Percentiles rank a stretch among this genome's conserved stretches.
These are phyloP conservation scores for Mesopsocus fuscifrons DNA, from an alignment of 2,888 invertebrate species.

Conservation along the genomic window DNA sequence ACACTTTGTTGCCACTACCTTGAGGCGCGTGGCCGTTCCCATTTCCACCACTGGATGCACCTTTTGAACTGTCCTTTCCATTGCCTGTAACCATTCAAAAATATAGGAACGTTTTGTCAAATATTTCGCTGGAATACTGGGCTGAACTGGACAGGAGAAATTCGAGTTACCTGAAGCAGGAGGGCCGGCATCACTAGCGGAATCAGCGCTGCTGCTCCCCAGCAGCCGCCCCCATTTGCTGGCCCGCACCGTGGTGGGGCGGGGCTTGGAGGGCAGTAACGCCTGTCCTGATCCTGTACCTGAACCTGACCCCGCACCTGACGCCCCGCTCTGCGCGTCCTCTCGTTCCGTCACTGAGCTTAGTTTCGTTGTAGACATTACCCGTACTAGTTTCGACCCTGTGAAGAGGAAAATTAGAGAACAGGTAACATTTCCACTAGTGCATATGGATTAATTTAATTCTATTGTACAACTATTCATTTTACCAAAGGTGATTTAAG, in stretches of 20 bases:
- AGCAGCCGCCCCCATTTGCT: conserved; percentile 70
- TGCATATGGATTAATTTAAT: not conserved
- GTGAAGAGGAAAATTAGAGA: not conserved
- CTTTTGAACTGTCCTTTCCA: conserved; percentile 3
- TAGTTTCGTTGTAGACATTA: conserved; percentile 11
- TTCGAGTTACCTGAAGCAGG: not conserved
- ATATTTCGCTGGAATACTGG: no score
- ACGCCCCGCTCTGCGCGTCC: conserved; percentile 6
- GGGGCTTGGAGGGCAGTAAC: conserved; percentile 14
- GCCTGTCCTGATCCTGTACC: conserved; percentile 5
- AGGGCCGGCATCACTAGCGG: conserved; percentile 41
- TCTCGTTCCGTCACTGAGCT: conserved; percentile 6
- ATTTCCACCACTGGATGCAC: conserved; percentile 1
- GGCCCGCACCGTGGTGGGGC: conserved; percentile 18
- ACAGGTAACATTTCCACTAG: not conserved
- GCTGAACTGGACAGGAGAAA: no score
- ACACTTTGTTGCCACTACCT: conserved; percentile 34
- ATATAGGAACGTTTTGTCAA: no score
- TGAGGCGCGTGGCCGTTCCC: conserved; percentile 5
- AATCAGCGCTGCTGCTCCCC: conserved; percentile 53
- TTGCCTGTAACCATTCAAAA: conserved; percentile 2
- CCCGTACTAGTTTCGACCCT: conserved; percentile 4
- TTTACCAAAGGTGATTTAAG: no score
- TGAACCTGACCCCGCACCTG: conserved; percentile 8
- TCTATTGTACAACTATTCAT: not conserved